A percentile compares a stretch with the other conserved stretches of the same genome.
phyloP scores from a whole-genome alignment of 1,140 invertebrate species.

The Drosophila trapezifrons region DNA sequence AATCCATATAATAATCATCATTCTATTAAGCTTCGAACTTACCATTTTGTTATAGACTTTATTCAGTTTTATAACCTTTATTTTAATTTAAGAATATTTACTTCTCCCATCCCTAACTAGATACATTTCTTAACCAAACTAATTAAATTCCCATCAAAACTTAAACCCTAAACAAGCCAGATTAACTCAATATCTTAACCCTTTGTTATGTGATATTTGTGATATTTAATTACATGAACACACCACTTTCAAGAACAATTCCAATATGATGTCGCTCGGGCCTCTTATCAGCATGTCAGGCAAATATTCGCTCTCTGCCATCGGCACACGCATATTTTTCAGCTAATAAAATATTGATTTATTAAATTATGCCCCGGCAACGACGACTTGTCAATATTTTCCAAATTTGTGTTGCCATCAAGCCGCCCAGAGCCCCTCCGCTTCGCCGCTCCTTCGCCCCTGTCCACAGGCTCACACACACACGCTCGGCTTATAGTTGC shows the following conservation, averaged over 20 bases:
- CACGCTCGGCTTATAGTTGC: constrained; percentile 17
- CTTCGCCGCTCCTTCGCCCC: background rate
- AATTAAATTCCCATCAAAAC: background rate
- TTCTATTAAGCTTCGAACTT: no score
- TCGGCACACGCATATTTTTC: constrained; percentile 39
- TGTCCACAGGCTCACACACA: constrained; percentile 2
- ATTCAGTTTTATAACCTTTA: no score
- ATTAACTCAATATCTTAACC: background rate
- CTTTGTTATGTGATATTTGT: background rate
- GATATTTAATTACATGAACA: constrained; percentile 4
- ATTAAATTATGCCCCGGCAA: constrained; percentile 68
- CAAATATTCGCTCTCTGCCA: constrained; percentile 15
- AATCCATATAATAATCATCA: no score
- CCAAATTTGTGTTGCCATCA: constrained; percentile 66
- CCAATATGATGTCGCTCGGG: background rate
- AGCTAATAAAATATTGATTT: constrained; percentile 81
- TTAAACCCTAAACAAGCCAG: background rate
- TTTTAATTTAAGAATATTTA: no score
- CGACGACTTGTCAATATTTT: constrained; percentile 72
- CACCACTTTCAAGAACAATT: background rate
- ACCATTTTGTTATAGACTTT: no score
- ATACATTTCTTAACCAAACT: no score
- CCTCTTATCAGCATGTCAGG: background rate
- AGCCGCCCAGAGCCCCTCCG: background rate
- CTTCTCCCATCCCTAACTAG: no score